Percentiles rank a stretch among this genome's conserved stretches.
These are phyloP conservation scores for Tyrophagus putrescentiae DNA, from an alignment of 1,140 invertebrate species.

Conservation along the genomic window DNA sequence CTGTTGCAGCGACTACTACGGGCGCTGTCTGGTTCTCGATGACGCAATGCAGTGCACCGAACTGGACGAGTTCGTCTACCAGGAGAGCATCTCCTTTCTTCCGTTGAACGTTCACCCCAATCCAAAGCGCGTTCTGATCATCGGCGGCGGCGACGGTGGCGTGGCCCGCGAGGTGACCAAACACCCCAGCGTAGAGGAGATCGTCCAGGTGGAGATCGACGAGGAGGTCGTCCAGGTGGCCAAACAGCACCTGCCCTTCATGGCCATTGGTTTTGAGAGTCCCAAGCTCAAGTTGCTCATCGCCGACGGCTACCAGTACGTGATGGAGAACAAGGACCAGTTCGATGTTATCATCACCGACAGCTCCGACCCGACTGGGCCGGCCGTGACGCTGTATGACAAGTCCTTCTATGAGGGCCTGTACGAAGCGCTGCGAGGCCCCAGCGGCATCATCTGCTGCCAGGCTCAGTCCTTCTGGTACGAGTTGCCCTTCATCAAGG, in stretches of 20 bases:
- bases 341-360: constrained; percentile 98
- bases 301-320: constrained; percentile 86
- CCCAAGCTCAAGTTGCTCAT: constrained; percentile 68
- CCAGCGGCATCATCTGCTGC: constrained; percentile 72
- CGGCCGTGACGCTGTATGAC: constrained; percentile 49
- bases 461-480: constrained; percentile 78
- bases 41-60: constrained; percentile 94
- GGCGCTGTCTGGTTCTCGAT: constrained; percentile 75
- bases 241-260: constrained; percentile 72
- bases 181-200: constrained; percentile 67
- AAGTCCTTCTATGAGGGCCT: constrained; percentile 75
- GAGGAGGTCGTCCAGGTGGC: constrained; percentile 73
- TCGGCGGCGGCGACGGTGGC: constrained; percentile 94
- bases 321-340: constrained; percentile 63
- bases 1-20: constrained; percentile 57
- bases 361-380: constrained; percentile 51
- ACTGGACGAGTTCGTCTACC: constrained; percentile 90
- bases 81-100: constrained; percentile 94
- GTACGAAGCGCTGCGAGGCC: constrained; percentile 60
- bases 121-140: constrained; percentile 70
- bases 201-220: constrained; percentile 91
- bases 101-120: constrained; percentile 77
- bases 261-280: constrained; percentile 68
- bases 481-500: constrained; percentile 57
- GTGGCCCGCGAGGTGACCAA: constrained; percentile 86